Evolutionary conservation across 2,888 invertebrate genomes (phyloP).

Genomic region (Campoplex capitator): DNA sequence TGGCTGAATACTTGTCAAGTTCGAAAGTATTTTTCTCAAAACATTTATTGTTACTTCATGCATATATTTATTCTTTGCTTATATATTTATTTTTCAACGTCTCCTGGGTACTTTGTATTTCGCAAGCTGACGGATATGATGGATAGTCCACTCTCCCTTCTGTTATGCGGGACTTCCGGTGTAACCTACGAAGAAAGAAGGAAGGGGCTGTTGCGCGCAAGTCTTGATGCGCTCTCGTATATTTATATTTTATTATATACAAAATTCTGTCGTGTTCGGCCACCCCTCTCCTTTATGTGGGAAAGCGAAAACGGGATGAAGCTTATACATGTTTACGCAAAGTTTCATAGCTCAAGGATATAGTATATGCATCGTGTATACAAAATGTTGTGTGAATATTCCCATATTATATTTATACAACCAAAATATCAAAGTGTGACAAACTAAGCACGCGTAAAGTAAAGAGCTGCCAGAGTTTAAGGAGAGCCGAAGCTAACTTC

Average conservation of each 20-base stretch:
- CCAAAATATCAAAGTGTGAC: constrained; percentile 2
- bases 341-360: constrained; percentile 48
- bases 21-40: not conserved
- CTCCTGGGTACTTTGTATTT: constrained; percentile 63
- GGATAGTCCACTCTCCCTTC: constrained; percentile 60
- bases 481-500: constrained; percentile 50
- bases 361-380: constrained; percentile 1
- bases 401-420: not conserved
- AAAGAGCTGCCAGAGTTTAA: constrained; percentile 59
- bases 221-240: constrained; percentile 29
- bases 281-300: constrained; percentile 9
- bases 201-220: constrained; percentile 59
- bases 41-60: constrained; percentile 35
- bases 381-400: constrained; percentile 14
- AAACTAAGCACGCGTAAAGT: constrained; percentile 55
- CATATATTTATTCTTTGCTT: constrained; percentile 32
- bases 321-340: constrained; percentile 61
- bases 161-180: constrained; percentile 56
- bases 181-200: constrained; percentile 33
- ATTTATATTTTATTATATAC: constrained; percentile 35
- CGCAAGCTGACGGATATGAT: constrained; percentile 66
- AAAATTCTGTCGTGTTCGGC: constrained; percentile 34
- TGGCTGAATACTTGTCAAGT: constrained; percentile 25
- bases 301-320: constrained; percentile 43
- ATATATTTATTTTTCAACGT: constrained; percentile 60